Percentiles rank a stretch among this genome's conserved stretches.
These are phyloP conservation scores for mouse (Mus musculus) DNA, from an alignment of 2,113 vertebrate species.

Conservation along the genomic window DNA sequence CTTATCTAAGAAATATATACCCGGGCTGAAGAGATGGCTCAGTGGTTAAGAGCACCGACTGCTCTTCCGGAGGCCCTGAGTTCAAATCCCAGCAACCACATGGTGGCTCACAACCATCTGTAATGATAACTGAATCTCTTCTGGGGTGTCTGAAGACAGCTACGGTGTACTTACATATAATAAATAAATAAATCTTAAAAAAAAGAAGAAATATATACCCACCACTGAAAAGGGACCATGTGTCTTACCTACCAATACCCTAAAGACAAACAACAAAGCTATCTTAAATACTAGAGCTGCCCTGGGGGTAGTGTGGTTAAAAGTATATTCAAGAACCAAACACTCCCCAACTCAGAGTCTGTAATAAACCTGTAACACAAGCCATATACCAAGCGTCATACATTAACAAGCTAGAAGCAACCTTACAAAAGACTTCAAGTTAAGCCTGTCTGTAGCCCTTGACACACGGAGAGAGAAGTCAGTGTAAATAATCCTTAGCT, in stretches of 20 bases:
- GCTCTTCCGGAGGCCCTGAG: too few relatives aligned
- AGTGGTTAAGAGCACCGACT: too few relatives aligned
- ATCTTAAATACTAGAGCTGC: background rate
- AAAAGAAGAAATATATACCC: background rate
- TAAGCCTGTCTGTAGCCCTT: background rate
- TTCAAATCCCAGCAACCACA: too few relatives aligned
- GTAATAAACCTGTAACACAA: background rate
- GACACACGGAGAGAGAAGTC: background rate
- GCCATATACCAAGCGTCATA: background rate
- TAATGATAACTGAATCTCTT: too few relatives aligned
- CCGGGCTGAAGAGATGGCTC: too few relatives aligned
- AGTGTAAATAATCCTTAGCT: background rate
- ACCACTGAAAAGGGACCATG: background rate
- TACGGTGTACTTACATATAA: too few relatives aligned
- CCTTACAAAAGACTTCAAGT: background rate
- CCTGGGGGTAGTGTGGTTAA: background rate
- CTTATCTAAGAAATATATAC: background rate
- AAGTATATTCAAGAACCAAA: background rate
- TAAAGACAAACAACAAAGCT: constrained; percentile 6
- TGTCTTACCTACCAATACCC: background rate
- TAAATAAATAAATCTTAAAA: too few relatives aligned
- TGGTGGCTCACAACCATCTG: too few relatives aligned
- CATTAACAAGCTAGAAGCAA: background rate
- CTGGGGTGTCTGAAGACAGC: too few relatives aligned
- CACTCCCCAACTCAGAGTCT: background rate